Evolutionary conservation across 92 coral and sea anemone species (phyloP), one percentile per base, ranked within the genome.

Genomic region (Hydrozoanthus gracilis): DNA sequence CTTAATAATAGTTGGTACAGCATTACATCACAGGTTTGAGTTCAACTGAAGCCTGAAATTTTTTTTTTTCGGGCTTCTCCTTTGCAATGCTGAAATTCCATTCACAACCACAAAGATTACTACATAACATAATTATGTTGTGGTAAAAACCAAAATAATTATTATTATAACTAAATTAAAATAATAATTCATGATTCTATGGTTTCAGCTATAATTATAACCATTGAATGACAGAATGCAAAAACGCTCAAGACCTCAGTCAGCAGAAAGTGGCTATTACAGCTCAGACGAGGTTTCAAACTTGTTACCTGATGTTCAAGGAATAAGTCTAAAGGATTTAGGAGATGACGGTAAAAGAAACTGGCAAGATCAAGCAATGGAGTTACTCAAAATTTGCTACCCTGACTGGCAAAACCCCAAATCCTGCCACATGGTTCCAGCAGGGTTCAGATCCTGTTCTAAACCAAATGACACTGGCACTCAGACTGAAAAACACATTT

Each of bases 361-460:
- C 65, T 88, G 90, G 90, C 76, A 82, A 8, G 87, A 82, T n/a
- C 87, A 77, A 18, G 83, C 85, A 69, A 52, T 35, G 46, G 39
- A 4, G n/a, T 4, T 66, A 39, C 78, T 90, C 8, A 44, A 84
- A 10, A 0, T 61, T 4, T 20, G 12, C 39, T 85, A 85, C 48
- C 70, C 80, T 12, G 71, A 74, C 39, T 85, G 88, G 88, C 16
- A 71, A 16, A 56, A 56, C 58, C 88, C 74, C 0, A 12, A 55
- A 14, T 3, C 39, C 18, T 9, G 27, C n/a, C 11, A 71, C 55
- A 84, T 84, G 88, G 88, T 84, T 14, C 88, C 88, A 4, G 44
- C 69, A 13, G 68, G 11, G 3, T 73, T 73, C 48, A 7, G 1
- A 13, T 27, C 74, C 35, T 44, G 58, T 8, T 12, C 6, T 0